These are phyloP conservation scores for Peromyscus californicus DNA, from an alignment of 2,113 vertebrate genomes.

Conservation along the genomic window DNA sequence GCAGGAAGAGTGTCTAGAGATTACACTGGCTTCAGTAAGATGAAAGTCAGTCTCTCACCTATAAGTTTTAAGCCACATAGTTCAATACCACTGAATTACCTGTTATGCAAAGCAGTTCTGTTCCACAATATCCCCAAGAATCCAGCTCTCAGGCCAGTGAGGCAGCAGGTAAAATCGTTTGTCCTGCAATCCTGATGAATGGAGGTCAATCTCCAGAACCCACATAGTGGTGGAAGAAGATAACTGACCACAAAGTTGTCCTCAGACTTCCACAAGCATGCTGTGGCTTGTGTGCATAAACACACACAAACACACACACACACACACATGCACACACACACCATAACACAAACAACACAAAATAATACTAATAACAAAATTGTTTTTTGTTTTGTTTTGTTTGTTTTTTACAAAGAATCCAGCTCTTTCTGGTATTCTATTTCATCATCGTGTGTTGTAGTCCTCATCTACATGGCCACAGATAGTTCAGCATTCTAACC, in stretches of 20 bases:
- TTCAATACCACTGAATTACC: not conserved
- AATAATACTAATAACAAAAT: not conserved
- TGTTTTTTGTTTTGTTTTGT: not conserved
- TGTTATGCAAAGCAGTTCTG: not conserved
- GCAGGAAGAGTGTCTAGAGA: not conserved
- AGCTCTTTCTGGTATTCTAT: constrained; percentile 17
- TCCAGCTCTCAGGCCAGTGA: not conserved
- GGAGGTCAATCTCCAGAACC: too few species aligned
- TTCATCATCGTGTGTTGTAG: not conserved
- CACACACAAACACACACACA: not conserved
- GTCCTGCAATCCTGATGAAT: not conserved
- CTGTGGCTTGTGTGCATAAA: not conserved
- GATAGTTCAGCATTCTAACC: not conserved
- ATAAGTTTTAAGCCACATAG: not conserved
- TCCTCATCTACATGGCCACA: not conserved
- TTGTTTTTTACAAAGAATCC: not conserved
- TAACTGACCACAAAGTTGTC: not conserved
- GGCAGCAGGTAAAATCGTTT: not conserved
- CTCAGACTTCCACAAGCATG: not conserved
- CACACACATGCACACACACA: not conserved
- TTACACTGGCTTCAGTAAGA: constrained; percentile 21
- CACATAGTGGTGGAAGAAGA: not conserved
- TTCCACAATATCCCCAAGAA: constrained; percentile 14
- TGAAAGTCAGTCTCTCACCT: not conserved
- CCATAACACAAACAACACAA: not conserved